Conservation (phyloP, 2,113 vertebrate species). For the Aleadryas rufinucha region DNA sequence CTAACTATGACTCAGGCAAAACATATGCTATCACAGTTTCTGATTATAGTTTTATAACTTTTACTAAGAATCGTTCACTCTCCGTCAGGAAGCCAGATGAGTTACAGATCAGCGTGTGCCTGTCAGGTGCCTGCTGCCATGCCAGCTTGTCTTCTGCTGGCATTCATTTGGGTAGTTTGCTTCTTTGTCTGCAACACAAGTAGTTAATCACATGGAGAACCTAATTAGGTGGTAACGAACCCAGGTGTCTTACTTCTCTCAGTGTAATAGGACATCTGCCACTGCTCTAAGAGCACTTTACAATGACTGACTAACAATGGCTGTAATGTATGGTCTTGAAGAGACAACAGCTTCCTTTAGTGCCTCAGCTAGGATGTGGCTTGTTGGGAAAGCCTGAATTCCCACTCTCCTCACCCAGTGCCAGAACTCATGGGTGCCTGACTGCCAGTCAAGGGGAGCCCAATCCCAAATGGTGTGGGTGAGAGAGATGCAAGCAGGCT, state of each 20-base stretch:
- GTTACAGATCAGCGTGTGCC: not conserved
- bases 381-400: not conserved
- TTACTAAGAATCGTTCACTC: not conserved
- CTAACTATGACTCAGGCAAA: not conserved
- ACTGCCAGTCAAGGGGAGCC: not conserved
- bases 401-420: not conserved
- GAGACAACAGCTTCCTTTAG: conserved; percentile 18
- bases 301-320: conserved; percentile 67
- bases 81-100: conserved; percentile 28
- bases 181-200: conserved; percentile 63
- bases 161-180: conserved; percentile 47
- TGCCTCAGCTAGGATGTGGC: not conserved
- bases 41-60: conserved; percentile 6
- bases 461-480: accelerated
- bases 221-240: conserved; percentile 71
- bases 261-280: conserved; percentile 67
- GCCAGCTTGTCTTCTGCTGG: conserved; percentile 55
- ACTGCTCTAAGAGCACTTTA: conserved; percentile 62
- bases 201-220: conserved; percentile 70
- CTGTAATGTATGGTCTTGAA: conserved; percentile 58
- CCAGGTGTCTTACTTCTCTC: conserved; percentile 68
- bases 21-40: not conserved
- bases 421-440: not conserved
- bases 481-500: not conserved
- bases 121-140: conserved; percentile 52